Evolutionary conservation across 2,888 invertebrate species (phyloP).

Genomic region (Idaea aversata): DNA sequence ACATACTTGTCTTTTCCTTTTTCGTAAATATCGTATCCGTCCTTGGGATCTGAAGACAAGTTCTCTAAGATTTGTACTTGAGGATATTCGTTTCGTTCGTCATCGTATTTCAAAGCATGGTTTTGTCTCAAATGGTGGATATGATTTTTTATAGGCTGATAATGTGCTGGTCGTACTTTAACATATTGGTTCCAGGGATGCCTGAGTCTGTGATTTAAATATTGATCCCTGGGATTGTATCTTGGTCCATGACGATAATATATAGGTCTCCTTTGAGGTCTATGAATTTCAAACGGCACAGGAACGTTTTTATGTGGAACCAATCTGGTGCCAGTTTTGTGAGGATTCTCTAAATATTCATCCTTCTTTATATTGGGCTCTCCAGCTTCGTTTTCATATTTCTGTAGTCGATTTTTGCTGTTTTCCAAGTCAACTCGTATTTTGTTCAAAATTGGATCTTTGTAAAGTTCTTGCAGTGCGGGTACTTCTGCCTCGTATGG

Average conservation of each 20-base stretch:
- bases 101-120: slow-evolving; percentile 68
- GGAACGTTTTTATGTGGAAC: slow-evolving; percentile 60
- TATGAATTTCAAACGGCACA: slow-evolving; percentile 61
- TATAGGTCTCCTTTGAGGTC: slow-evolving; percentile 58
- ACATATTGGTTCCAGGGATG: slow-evolving; percentile 70
- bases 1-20: slow-evolving; percentile 67
- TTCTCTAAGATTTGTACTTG: slow-evolving; percentile 48
- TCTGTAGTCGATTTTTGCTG: slow-evolving; percentile 52
- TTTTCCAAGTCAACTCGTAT: slow-evolving; percentile 57
- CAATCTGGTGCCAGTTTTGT: slow-evolving; percentile 58
- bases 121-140: slow-evolving; percentile 62
- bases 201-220: slow-evolving; percentile 60
- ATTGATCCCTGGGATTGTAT: slow-evolving; percentile 45
- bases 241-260: slow-evolving; percentile 54
- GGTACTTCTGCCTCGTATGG: slow-evolving; percentile 68
- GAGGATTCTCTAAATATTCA: slow-evolving; percentile 63
- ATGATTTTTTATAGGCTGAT: slow-evolving; percentile 65
- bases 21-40: slow-evolving; percentile 79
- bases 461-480: slow-evolving; percentile 57
- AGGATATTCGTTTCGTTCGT: slow-evolving; percentile 74
- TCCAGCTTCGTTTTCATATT: slow-evolving; percentile 61
- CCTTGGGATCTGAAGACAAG: slow-evolving; percentile 57
- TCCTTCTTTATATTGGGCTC: slow-evolving; percentile 52
- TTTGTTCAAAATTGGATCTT: slow-evolving; percentile 60
- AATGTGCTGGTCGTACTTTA: slow-evolving; percentile 68